Base-by-base conservation (phyloP, 1,140 invertebrate species). In the Drosophila pectinifera region DNA sequence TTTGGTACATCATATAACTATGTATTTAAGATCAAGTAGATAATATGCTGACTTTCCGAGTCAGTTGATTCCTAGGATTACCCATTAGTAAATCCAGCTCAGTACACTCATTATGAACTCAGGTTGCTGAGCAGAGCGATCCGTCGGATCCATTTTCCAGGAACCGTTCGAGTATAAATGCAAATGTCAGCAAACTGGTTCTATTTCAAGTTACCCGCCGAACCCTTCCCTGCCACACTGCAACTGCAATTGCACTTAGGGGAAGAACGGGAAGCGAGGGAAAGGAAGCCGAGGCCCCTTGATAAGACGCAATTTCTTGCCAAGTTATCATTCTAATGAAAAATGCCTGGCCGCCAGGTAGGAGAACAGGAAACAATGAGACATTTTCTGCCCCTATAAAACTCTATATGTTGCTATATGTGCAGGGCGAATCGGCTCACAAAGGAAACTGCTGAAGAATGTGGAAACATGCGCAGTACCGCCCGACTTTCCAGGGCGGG, bases 381-480 rank as follows among this genome's bases (percentile, higher is more conserved):
- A 38, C 51, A 55, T 48, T 43, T 53, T 64, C 39, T 51, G 42
- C 51, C 49, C 58, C 42, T 64, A 53, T 53, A 53, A 53, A 38
- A 53, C 11, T 5, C 28, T 36, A 61, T 31, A 55, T 55, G 26
- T 31, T 58, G 20, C 49, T 20, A 53, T 16, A 28, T 49, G 42
- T 59, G 46, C 73, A 34, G 73, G 34, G 24, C 72, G 59, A 65
- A 68, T 38, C 48, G 54, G 20, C 48, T 20, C 42, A 69, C 64
- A 70, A 70, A 61, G 78, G 58, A 28, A 46, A 72, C 31, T 55
- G 70, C 38, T 63, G 68, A 58, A 57, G 57, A 62, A 74, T 67
- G 56, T 59, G 42, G 65, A 88, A 88, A 88, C 84, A 88, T 88
- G 83, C 83, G 83, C 83, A 88, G 62, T 80, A 61, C 31, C 41